Evolutionary conservation across 2,797 vertebrate species (phyloP).

Genomic region (Anguilla megastoma): DNA sequence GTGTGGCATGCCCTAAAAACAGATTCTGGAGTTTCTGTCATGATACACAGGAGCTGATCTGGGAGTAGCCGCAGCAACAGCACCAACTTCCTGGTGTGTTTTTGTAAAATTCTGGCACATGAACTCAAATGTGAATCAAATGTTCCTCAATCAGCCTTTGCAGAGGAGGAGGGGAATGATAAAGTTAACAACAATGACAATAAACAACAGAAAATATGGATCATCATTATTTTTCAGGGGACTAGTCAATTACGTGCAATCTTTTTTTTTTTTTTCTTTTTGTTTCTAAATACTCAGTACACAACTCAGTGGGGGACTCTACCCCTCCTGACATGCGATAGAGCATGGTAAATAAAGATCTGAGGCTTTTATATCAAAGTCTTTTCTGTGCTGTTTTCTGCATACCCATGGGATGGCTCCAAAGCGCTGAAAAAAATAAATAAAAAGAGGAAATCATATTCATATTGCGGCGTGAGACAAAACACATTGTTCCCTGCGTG

Average conservation of each 20-base stretch:
- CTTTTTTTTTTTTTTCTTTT: neutral
- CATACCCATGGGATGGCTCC: slow-evolving; percentile 36
- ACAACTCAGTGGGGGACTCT: slow-evolving; percentile 38
- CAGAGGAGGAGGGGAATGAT: neutral
- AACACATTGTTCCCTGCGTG: slow-evolving; percentile 34
- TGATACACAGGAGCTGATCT: neutral
- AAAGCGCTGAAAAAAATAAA: slow-evolving; percentile 38
- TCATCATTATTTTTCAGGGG: neutral
- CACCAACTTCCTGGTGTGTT: neutral
- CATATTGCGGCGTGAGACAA: slow-evolving; percentile 41
- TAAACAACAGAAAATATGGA: neutral
- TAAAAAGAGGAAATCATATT: slow-evolving; percentile 39
- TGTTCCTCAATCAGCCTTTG: neutral
- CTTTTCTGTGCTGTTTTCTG: slow-evolving; percentile 32
- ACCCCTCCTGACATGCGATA: slow-evolving; percentile 34
- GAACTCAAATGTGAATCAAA: neutral
- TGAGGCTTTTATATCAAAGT: slow-evolving; percentile 49
- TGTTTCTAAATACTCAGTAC: slow-evolving; percentile 17
- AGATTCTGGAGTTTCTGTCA: neutral
- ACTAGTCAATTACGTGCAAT: neutral
- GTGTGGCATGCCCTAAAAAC: neutral
- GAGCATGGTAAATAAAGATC: slow-evolving; percentile 51
- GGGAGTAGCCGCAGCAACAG: neutral
- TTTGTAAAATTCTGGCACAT: neutral
- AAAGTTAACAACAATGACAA: neutral